Evolutionary conservation across 2,797 vertebrate species (phyloP).

Genomic region (Lepus oiostolus): DNA sequence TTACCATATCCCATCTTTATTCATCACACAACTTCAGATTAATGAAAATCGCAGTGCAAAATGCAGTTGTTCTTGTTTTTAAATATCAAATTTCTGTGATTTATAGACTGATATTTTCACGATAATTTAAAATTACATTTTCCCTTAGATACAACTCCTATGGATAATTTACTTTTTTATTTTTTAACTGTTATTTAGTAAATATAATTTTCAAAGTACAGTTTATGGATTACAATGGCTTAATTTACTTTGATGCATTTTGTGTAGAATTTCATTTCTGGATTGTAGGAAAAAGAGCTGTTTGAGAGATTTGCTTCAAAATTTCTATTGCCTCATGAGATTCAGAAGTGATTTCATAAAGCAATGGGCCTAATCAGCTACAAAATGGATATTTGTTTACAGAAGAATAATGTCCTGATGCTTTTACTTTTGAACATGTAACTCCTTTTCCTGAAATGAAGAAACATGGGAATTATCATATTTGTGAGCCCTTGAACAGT

Average conservation of each 20-base stretch:
- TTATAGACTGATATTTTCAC: not conserved
- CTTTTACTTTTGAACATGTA: not conserved
- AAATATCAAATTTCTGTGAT: not conserved
- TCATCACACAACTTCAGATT: not conserved
- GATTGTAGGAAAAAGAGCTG: not conserved
- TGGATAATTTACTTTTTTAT: not conserved
- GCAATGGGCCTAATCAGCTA: not conserved
- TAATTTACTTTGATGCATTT: not conserved
- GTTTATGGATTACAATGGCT: too few relatives aligned
- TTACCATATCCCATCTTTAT: not conserved
- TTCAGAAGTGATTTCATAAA: not conserved
- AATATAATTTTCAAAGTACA: too few relatives aligned
- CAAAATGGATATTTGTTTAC: not conserved
- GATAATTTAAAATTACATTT: not conserved
- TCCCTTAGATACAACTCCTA: not conserved
- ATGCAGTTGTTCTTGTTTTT: not conserved
- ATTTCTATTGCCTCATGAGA: not conserved
- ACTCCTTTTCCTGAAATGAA: not conserved
- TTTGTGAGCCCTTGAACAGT: not conserved
- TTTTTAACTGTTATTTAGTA: too few relatives aligned
- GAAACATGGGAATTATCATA: not conserved
- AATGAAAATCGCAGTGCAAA: not conserved
- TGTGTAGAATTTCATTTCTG: not conserved
- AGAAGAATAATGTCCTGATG: not conserved
- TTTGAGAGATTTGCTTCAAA: conserved; percentile 17